Percentiles rank a stretch among this genome's conserved stretches.
Conservation (phyloP, 2,888 invertebrate species). For the Chydorus sphaericus region DNA sequence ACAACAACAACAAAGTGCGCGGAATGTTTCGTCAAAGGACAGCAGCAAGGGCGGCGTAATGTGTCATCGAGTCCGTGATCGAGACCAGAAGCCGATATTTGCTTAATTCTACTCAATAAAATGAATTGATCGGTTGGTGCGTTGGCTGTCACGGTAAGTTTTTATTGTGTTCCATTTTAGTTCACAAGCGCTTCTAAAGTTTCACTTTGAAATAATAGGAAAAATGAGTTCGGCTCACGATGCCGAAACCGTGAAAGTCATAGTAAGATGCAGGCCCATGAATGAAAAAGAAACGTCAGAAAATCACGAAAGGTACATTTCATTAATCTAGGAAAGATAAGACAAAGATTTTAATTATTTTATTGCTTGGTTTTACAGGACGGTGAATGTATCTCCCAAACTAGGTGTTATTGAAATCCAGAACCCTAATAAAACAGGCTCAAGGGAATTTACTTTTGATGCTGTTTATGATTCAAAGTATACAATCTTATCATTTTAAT, state of each 20-base stretch:
- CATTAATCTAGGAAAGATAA: background rate
- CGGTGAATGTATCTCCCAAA: slow-evolving; percentile 67
- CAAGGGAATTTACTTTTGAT: slow-evolving; percentile 91
- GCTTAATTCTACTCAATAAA: no score
- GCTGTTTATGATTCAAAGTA: slow-evolving; percentile 80
- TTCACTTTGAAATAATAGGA: background rate
- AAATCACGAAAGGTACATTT: slow-evolving; percentile 42
- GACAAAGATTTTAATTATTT: background rate
- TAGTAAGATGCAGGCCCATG: slow-evolving; percentile 92
- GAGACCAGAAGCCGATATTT: background rate
- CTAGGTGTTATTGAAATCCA: slow-evolving; percentile 80
- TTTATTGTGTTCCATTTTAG: background rate
- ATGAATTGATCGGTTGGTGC: background rate
- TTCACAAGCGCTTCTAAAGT: background rate
- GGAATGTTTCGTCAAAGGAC: background rate
- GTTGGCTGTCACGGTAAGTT: background rate
- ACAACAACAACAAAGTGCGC: background rate
- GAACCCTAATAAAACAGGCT: slow-evolving; percentile 54
- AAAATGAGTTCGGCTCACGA: background rate
- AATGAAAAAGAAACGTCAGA: slow-evolving; percentile 66
- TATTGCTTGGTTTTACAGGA: slow-evolving; percentile 31
- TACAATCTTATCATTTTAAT: background rate
- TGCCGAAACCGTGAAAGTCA: slow-evolving; percentile 80
- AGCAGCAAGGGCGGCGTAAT: background rate
- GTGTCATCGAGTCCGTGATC: background rate